Evolutionary conservation across 2,888 invertebrate genomes (phyloP), one percentile per base, ranked within the genome.

Genomic region (Andrena marginata): DNA sequence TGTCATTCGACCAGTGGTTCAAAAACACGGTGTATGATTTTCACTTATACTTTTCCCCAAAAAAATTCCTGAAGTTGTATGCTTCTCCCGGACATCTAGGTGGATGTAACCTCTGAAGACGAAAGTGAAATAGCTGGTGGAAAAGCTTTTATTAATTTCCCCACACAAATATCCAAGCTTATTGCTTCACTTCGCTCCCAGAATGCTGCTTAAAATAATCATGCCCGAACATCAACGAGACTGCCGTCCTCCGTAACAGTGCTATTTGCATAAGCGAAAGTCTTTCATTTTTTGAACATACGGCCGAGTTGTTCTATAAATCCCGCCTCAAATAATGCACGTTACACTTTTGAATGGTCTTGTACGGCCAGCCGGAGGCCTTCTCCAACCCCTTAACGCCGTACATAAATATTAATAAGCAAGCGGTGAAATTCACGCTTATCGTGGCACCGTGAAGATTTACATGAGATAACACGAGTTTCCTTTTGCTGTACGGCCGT

Each of bases 351-450:
- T 87, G 87, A 77, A 73, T 54, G 42, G 42, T 26, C 75, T 82
- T 87, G 87, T 87, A 85, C 77, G 33, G 60, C 7, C 54, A 35
- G 54, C 10, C 63, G 42, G 51, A 42, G 59, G 75, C 68, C 84
- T 79, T 68, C 75, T 84, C 42, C 42, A 42, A 80, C 63, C 86
- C 85, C 87, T 86, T 84, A 88, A 89, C 89, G 83, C 84, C 82
- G 87, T 84, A 85, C 91, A 92, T 92, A 91, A 91, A 92, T 92
- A 92, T 92, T 92, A 92, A 92, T 92, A 92, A 92, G 92, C 89
- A 86, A 85, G 88, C 85, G 90, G 90, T 87, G 90, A 90, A 91
- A 92, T 92, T 92, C 91, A 90, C 92, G 91, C 92, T 92, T 92
- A 92, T 92, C 92, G 89, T 85, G 89, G 87, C 89, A 90, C 91